Conservation (phyloP, 2,113 vertebrate species). For the Paramisgurnus dabryanus region DNA sequence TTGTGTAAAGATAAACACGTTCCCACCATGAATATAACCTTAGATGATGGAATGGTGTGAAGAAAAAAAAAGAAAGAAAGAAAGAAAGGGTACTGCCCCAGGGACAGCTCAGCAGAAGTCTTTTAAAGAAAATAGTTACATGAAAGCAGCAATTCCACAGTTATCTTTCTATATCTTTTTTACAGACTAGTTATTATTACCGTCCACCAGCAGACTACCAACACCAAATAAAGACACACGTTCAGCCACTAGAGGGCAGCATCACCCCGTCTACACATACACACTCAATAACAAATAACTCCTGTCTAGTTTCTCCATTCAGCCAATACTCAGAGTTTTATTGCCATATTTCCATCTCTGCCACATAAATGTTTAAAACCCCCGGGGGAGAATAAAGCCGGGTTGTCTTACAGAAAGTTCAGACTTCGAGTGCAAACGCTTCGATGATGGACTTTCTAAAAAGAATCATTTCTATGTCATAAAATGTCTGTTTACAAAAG, state of each 20-base stretch:
- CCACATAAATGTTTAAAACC: constrained; percentile 40
- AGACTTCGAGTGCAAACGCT: constrained; percentile 15
- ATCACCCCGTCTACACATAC: background rate
- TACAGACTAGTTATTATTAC: background rate
- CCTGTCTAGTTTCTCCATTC: background rate
- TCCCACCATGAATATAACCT: no score
- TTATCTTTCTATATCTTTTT: no score
- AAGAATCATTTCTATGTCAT: constrained; percentile 45
- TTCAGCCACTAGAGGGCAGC: constrained; percentile 37
- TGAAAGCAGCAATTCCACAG: no score
- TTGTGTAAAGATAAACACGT: no score
- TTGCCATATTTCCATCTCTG: constrained; percentile 33
- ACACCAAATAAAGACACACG: background rate
- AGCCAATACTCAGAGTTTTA: constrained; percentile 11
- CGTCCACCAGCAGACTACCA: background rate
- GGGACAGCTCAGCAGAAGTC: no score
- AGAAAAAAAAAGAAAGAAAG: no score
- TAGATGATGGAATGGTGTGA: no score
- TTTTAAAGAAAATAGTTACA: no score
- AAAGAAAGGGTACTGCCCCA: no score
- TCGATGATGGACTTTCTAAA: constrained; percentile 43
- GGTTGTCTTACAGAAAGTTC: background rate
- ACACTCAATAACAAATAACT: constrained; percentile 14
- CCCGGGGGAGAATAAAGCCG: constrained; percentile 17
- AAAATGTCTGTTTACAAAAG: constrained; percentile 44